A percentile compares a stretch with the other conserved stretches of the same genome.
Conservation (phyloP, 2,888 invertebrate genomes). For the Scaptomyza flava region DNA sequence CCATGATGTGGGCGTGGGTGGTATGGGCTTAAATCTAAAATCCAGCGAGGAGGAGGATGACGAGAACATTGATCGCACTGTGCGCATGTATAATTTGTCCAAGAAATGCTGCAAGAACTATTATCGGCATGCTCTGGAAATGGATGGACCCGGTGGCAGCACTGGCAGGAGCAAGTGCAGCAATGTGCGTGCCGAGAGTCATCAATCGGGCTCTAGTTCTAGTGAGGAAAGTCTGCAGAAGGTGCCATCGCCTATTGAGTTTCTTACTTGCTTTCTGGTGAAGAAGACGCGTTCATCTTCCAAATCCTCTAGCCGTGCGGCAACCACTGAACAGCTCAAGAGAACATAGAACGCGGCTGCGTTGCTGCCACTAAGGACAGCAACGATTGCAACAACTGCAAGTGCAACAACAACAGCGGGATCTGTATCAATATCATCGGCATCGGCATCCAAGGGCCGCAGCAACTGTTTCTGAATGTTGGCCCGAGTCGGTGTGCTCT, state of each 20-base stretch:
- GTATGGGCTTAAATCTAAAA: slow-evolving; percentile 64
- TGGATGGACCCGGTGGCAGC: slow-evolving; percentile 57
- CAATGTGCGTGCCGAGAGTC: slow-evolving; percentile 50
- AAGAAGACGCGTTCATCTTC: slow-evolving; percentile 80
- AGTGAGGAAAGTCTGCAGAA: slow-evolving; percentile 82
- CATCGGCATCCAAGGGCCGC: slow-evolving; percentile 60
- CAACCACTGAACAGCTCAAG: slow-evolving; percentile 60
- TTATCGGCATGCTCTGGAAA: slow-evolving; percentile 73
- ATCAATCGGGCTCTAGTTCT: slow-evolving; percentile 76
- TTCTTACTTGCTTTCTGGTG: slow-evolving; percentile 82
- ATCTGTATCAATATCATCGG: slow-evolving; percentile 34
- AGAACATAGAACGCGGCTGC: slow-evolving; percentile 80
- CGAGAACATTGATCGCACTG: slow-evolving; percentile 81
- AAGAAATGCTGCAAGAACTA: slow-evolving; percentile 83
- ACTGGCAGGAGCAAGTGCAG: slow-evolving; percentile 59
- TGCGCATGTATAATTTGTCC: slow-evolving; percentile 82
- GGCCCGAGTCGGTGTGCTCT: slow-evolving; percentile 74
- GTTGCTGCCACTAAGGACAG: slow-evolving; percentile 61
- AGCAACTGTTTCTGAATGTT: slow-evolving; percentile 77
- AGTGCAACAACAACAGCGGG: slow-evolving; percentile 21
- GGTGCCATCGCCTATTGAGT: slow-evolving; percentile 82
- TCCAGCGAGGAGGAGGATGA: slow-evolving; percentile 72
- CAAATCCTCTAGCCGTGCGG: slow-evolving; percentile 51
- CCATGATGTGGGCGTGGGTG: slow-evolving; percentile 66
- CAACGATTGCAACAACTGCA: slow-evolving; percentile 33